Conservation (phyloP, 2,113 vertebrate genomes). For the Raphicerus campestris region DNA sequence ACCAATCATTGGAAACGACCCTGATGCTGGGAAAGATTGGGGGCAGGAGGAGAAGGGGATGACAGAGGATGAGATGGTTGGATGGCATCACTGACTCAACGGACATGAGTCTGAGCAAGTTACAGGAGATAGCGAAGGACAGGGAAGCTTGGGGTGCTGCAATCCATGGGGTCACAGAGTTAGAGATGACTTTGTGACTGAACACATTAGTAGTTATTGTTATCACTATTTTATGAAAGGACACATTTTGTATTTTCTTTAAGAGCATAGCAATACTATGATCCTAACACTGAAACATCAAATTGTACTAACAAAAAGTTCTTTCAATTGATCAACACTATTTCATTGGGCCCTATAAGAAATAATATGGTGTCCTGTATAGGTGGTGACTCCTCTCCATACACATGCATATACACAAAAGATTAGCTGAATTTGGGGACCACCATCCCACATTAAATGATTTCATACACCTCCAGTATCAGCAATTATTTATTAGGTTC, state of each 20-base stretch:
- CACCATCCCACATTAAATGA: background rate
- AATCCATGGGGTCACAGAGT: background rate
- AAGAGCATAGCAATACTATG: background rate
- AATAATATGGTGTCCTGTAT: background rate
- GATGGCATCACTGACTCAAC: background rate
- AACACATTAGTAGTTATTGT: background rate
- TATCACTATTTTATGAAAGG: background rate
- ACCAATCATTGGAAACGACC: background rate
- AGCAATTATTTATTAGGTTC: background rate
- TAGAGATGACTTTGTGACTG: background rate
- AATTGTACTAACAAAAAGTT: background rate
- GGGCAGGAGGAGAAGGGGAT: background rate
- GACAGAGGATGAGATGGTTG: background rate
- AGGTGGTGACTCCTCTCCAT: background rate
- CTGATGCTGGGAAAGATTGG: background rate
- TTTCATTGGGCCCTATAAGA: background rate
- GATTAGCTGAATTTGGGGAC: background rate
- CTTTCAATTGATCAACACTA: background rate
- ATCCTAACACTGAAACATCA: background rate
- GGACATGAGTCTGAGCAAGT: background rate
- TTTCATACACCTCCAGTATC: background rate
- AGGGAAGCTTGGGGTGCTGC: background rate
- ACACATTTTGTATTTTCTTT: conserved; percentile 5
- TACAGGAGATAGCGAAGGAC: background rate
- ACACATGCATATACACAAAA: background rate